Conservation (phyloP, 2,888 invertebrate species). For the Heliconius hortense region DNA sequence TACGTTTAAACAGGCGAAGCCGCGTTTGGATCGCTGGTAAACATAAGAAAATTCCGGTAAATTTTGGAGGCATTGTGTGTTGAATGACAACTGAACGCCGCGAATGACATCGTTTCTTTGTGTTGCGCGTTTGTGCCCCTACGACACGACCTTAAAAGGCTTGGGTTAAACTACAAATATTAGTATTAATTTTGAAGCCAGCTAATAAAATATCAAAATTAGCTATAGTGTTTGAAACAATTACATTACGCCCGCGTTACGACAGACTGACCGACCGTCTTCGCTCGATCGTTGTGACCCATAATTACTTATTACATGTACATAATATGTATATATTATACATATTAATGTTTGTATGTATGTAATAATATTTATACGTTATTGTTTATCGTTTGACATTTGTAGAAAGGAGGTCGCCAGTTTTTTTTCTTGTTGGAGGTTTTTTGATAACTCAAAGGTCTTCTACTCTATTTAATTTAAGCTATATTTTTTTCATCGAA, state of each 20-base stretch:
- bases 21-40: no score
- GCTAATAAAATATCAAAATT: constrained; percentile 44
- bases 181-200: not conserved
- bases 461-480: no score
- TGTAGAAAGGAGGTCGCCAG: not conserved
- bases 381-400: not conserved
- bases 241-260: constrained; percentile 39
- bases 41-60: no score
- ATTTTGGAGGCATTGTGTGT: no score
- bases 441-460: no score
- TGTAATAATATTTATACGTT: constrained; percentile 2
- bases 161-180: not conserved
- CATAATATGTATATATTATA: not conserved
- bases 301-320: constrained; percentile 7
- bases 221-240: constrained; percentile 30
- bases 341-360: not conserved
- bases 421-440: not conserved
- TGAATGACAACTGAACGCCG: no score
- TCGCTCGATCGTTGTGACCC: constrained; percentile 19
- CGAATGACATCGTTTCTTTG: no score
- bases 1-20: no score
- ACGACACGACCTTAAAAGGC: no score
- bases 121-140: no score
- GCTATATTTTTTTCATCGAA: no score
- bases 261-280: constrained; percentile 37